These are phyloP conservation scores for Holocentrus rufus DNA, from an alignment of 2,797 vertebrate species.

Conservation along the genomic window DNA sequence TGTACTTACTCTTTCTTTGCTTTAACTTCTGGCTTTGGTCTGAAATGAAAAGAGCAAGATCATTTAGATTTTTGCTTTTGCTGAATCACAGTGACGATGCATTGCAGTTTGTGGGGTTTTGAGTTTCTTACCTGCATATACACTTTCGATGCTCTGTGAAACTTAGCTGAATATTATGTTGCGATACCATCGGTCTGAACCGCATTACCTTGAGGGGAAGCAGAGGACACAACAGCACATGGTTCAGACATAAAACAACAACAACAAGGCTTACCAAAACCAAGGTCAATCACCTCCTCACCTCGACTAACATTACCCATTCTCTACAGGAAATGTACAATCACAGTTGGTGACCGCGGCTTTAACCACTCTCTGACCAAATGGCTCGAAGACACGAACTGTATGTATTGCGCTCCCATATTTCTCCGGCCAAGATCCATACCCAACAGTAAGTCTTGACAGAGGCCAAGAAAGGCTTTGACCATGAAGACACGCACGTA, in stretches of 20 bases:
- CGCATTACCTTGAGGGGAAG: conserved; percentile 85
- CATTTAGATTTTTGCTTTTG: conserved; percentile 5
- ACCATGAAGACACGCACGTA: conserved; percentile 41
- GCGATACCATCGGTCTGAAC: conserved; percentile 81
- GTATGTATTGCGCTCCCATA: conserved; percentile 2
- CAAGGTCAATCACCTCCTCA: background rate
- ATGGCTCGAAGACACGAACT: background rate
- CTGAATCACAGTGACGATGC: background rate
- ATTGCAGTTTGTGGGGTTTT: background rate
- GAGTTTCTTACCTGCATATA: conserved; percentile 90
- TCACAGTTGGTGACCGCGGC: conserved; percentile 13
- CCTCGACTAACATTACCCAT: background rate
- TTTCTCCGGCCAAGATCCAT: conserved; percentile 2
- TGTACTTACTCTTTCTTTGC: conserved; percentile 92
- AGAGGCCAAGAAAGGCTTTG: conserved; percentile 20
- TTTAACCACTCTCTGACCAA: conserved; percentile 10
- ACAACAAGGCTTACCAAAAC: background rate
- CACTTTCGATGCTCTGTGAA: conserved; percentile 93
- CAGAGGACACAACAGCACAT: conserved; percentile 61
- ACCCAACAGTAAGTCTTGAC: conserved; percentile 22
- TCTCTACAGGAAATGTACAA: background rate
- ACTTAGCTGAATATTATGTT: conserved; percentile 85
- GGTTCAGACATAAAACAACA: conserved; percentile 18
- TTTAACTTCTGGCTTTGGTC: conserved; percentile 90
- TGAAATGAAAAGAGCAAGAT: conserved; percentile 63